Percentiles rank a stretch among this genome's conserved stretches.
These are phyloP conservation scores for Amphibalanus amphitrite DNA, from an alignment of 1,140 invertebrate genomes.

Conservation along the genomic window DNA sequence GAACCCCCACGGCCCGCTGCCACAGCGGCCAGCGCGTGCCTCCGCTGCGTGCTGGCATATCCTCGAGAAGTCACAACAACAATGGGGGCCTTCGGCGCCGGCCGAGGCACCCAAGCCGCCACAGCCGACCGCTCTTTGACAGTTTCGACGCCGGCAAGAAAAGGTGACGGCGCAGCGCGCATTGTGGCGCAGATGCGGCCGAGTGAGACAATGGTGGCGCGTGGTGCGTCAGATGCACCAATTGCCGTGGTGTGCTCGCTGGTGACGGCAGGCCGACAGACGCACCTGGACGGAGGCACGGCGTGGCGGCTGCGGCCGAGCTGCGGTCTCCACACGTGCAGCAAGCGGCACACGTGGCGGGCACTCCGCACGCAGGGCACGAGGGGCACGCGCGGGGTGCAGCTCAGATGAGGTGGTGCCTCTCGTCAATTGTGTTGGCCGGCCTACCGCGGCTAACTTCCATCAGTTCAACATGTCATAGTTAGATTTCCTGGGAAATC, in stretches of 20 bases:
- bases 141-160: not conserved
- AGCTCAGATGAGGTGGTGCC: too few species aligned
- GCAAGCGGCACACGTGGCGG: not conserved
- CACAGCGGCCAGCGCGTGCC: not conserved
- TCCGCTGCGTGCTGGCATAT: not conserved
- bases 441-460: too few species aligned
- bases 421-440: too few species aligned
- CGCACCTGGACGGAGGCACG: not conserved
- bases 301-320: too few species aligned
- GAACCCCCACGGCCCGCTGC: not conserved
- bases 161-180: not conserved
- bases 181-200: not conserved
- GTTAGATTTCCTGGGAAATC: too few species aligned
- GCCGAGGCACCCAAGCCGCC: too few species aligned
- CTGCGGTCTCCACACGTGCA: not conserved
- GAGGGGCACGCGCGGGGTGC: too few species aligned
- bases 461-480: too few species aligned
- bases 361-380: too few species aligned
- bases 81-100: not conserved
- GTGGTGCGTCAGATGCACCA: not conserved
- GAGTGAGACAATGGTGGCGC: not conserved
- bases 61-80: not conserved
- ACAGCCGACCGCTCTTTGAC: not conserved
- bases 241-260: not conserved
- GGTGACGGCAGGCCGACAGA: too few species aligned